Base-by-base conservation (phyloP, 2,888 invertebrate genomes). In the Oscheius sp. region DNA sequence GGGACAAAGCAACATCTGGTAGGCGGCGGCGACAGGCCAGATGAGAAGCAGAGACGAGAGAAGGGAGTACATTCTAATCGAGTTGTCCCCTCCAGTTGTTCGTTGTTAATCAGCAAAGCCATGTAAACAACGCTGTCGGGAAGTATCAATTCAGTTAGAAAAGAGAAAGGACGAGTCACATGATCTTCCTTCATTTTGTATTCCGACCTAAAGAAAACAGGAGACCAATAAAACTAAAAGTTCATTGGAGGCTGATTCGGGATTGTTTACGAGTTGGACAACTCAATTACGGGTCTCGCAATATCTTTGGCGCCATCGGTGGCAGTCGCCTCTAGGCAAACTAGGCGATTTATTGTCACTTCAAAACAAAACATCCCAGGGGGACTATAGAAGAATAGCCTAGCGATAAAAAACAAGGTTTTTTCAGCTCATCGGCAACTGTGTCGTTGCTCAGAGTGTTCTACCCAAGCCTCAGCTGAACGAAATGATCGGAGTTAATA, bases 361-460 rank as follows among this genome's bases (percentile, higher is more conserved):
- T 59, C 59, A 59, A 26, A 59, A 59, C 59, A 59, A 59, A 59
- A 59, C 59, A 41, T 59, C 59, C 59, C 44, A n/a, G 9, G 59
- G 44, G 59, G 28, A 44, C 2, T 32, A 28, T 2, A 44, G 28
- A 44, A 44, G 44, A 44, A 59, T n/a, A 41, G 59, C 1, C n/a
- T 8, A 33, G 20, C 28, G 50, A 50, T 30, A 50, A 24, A 50
- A 17, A 24, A 50, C n/a, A n/a, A n/a, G n/a, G 32, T 17, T 14
- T 62, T 75, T 80, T 67, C 77, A 85, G 87, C 70, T 85, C 38
- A 86, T 87, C 73, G 88, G 87, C 32, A 83, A 85, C 72, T 87
- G 86, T 6, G 86, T 87, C 2, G 87, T 87, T 22, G 88, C 88
- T 6, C 88, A 88, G 77, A 70, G 77, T 24, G 85, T 87, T 3